A percentile compares a stretch with the other conserved stretches of the same genome.
Conservation (phyloP, 2,113 vertebrate genomes). For the Sciurus niger region DNA sequence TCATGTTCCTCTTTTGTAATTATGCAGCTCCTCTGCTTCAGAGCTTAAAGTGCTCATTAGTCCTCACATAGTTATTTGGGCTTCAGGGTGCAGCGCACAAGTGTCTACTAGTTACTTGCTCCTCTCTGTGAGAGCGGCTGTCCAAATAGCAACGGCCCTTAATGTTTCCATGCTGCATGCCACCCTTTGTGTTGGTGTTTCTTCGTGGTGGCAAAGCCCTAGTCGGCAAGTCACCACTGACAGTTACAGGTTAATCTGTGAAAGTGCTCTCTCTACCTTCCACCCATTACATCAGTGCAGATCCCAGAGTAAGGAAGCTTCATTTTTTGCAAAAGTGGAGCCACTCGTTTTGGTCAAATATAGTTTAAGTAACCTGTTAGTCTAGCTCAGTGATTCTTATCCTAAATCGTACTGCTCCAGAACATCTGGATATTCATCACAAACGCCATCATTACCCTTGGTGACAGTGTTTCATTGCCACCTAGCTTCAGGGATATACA, state of each 20-base stretch:
- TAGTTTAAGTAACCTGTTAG: neutral
- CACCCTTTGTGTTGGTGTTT: slow-evolving; percentile 87
- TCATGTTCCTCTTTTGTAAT: slow-evolving; percentile 52
- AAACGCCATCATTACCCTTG: neutral
- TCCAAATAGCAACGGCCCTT: slow-evolving; percentile 87
- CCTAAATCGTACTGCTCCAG: neutral
- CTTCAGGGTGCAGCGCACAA: slow-evolving; percentile 72
- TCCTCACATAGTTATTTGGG: slow-evolving; percentile 73
- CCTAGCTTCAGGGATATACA: neutral
- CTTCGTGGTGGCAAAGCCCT: slow-evolving; percentile 76
- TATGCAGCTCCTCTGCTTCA: slow-evolving; percentile 70
- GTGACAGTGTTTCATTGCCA: neutral
- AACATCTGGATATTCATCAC: neutral
- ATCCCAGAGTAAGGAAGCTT: neutral
- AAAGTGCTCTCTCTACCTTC: slow-evolving; percentile 48
- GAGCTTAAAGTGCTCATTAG: slow-evolving; percentile 80
- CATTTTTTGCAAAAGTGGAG: neutral
- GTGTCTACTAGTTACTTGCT: slow-evolving; percentile 82
- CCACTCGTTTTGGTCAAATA: neutral
- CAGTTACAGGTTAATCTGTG: slow-evolving; percentile 84
- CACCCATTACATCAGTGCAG: rapidly evolving
- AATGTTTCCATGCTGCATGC: slow-evolving; percentile 77
- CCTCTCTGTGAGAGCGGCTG: slow-evolving; percentile 78
- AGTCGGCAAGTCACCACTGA: slow-evolving; percentile 75
- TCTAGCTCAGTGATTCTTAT: neutral